These are phyloP conservation scores for Drosophila eohydei DNA, from an alignment of 2,888 invertebrate genomes.

Conservation along the genomic window DNA sequence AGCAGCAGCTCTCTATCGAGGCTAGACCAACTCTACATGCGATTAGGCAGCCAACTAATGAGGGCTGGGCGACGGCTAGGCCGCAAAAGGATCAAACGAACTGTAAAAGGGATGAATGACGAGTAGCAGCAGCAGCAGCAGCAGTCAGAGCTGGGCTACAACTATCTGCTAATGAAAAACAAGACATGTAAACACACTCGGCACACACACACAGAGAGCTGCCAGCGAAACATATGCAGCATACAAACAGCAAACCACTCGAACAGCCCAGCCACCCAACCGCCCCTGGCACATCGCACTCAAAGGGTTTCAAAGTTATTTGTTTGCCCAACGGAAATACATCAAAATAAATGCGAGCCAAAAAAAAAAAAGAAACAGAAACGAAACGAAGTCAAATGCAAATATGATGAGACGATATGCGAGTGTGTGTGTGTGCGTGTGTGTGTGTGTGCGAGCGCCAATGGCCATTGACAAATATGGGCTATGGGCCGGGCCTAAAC, in stretches of 20 bases:
- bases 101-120: slow-evolving; percentile 53
- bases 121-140: background rate
- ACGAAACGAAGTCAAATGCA: slow-evolving; percentile 64
- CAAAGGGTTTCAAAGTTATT: slow-evolving; percentile 56
- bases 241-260: slow-evolving; percentile 4
- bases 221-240: slow-evolving; percentile 8
- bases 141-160: slow-evolving; percentile 10
- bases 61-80: slow-evolving; percentile 14
- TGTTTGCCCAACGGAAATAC: slow-evolving; percentile 72
- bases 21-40: slow-evolving; percentile 24
- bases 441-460: slow-evolving; percentile 25
- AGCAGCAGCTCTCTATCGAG: background rate
- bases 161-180: slow-evolving; percentile 69
- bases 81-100: slow-evolving; percentile 55
- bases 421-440: slow-evolving; percentile 8
- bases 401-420: slow-evolving; percentile 51
- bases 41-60: slow-evolving; percentile 54
- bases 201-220: slow-evolving; percentile 7
- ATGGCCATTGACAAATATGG: slow-evolving; percentile 65
- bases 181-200: slow-evolving; percentile 35
- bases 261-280: background rate
- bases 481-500: slow-evolving; percentile 60
- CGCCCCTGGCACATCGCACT: slow-evolving; percentile 20
- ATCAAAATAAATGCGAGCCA: slow-evolving; percentile 72
- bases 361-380: slow-evolving; percentile 4